Percentiles rank a stretch among this genome's conserved stretches.
Conservation (phyloP, 2,797 vertebrate genomes). For the Mus minutoides region DNA sequence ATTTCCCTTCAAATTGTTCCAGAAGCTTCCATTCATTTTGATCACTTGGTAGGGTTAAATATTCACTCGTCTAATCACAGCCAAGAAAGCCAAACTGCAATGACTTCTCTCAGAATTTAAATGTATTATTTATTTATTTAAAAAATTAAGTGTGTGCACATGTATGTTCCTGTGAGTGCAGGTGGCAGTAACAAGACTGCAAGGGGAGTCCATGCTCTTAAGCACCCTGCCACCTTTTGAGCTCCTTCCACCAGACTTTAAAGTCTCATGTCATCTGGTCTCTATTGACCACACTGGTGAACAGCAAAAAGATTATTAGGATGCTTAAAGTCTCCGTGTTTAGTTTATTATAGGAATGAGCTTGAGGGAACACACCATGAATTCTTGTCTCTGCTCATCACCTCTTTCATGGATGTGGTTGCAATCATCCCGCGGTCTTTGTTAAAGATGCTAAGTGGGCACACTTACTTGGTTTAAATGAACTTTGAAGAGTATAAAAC, state of each 20-base stretch:
- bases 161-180: not conserved
- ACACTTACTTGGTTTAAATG: not conserved
- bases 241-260: not conserved
- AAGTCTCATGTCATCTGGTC: not conserved
- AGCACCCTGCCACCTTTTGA: not conserved
- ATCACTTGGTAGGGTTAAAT: slow-evolving; percentile 55
- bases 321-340: not conserved
- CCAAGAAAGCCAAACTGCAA: not conserved
- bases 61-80: slow-evolving; percentile 43
- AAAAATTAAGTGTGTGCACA: not conserved
- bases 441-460: not conserved
- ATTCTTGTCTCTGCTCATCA: not conserved
- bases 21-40: slow-evolving; percentile 67
- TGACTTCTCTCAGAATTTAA: not conserved
- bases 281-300: not conserved
- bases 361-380: not conserved
- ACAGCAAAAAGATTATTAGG: not conserved
- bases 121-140: not conserved
- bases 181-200: too few relatives aligned
- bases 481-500: slow-evolving; percentile 2
- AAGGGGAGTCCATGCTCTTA: not conserved
- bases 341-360: not conserved
- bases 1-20: slow-evolving; percentile 74
- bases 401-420: not conserved
- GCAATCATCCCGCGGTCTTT: not conserved